These are phyloP conservation scores for Trididemnum miniatum DNA, from an alignment of 23 tunicate species.

Conservation along the genomic window DNA sequence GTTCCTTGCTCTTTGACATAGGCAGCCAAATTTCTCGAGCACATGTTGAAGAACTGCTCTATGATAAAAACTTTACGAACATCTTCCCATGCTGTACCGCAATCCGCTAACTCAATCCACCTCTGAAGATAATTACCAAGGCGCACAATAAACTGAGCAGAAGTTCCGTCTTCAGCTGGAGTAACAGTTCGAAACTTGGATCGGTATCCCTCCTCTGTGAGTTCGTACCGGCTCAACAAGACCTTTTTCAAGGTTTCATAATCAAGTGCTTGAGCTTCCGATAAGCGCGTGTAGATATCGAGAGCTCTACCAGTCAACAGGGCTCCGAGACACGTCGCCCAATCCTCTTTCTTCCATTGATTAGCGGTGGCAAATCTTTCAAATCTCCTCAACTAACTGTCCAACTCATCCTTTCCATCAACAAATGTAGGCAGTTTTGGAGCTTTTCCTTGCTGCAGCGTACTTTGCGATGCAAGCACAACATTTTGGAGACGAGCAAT, in stretches of 20 bases:
- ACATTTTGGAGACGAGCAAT: too few species aligned
- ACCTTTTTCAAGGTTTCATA: background rate
- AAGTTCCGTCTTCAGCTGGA: background rate
- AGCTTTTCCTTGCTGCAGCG: background rate
- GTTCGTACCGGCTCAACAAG: too few species aligned
- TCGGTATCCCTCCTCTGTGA: too few species aligned
- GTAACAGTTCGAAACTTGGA: background rate
- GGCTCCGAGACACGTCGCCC: constrained; percentile 19
- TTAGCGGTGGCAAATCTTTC: constrained; percentile 9
- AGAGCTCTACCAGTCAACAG: constrained; percentile 18
- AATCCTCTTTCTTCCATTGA: background rate
- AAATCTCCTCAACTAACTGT: constrained; percentile 7
- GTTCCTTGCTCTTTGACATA: too few species aligned
- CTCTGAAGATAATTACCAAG: background rate
- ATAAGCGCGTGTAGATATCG: constrained; percentile 5
- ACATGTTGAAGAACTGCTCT: constrained; percentile 24
- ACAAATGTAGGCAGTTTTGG: constrained; percentile 16
- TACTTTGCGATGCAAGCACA: too few species aligned
- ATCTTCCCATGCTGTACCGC: background rate
- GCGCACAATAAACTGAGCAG: constrained; percentile 15
- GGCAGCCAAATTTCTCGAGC: too few species aligned
- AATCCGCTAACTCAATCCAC: background rate
- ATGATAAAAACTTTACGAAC: background rate
- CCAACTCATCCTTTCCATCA: constrained; percentile 21
- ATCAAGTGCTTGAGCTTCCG: constrained; percentile 2